Evolutionary conservation across 2,113 vertebrate species (phyloP).

Genomic region (Brachypodius melanocephalos): DNA sequence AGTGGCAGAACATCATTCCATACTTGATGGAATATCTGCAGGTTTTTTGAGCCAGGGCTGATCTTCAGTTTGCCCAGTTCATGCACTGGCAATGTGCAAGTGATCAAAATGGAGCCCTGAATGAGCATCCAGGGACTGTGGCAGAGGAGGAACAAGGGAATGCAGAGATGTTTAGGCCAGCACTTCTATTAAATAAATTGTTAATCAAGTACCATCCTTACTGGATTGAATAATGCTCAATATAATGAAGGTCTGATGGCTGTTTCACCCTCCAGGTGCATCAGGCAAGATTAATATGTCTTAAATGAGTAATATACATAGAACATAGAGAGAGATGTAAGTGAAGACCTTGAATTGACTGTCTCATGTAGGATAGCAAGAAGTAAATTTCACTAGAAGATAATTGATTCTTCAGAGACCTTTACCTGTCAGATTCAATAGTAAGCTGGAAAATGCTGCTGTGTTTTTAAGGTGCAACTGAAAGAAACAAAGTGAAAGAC

Average conservation of each 20-base stretch:
- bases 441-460: background rate
- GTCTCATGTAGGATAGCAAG: background rate
- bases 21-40: background rate
- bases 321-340: background rate
- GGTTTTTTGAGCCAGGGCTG: background rate
- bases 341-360: conserved; percentile 7
- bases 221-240: background rate
- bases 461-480: background rate
- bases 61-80: background rate
- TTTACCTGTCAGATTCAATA: background rate
- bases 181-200: background rate
- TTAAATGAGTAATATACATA: background rate
- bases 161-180: background rate
- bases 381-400: background rate
- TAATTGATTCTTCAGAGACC: conserved; percentile 19
- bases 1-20: background rate
- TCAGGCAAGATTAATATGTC: background rate
- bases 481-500: background rate
- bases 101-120: background rate
- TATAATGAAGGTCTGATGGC: background rate
- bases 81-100: background rate
- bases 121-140: background rate
- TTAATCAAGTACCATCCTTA: background rate
- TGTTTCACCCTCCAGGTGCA: background rate
- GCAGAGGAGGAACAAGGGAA: background rate